Conservation (phyloP, 1,140 invertebrate species). For the Leptopilina clavipes region DNA sequence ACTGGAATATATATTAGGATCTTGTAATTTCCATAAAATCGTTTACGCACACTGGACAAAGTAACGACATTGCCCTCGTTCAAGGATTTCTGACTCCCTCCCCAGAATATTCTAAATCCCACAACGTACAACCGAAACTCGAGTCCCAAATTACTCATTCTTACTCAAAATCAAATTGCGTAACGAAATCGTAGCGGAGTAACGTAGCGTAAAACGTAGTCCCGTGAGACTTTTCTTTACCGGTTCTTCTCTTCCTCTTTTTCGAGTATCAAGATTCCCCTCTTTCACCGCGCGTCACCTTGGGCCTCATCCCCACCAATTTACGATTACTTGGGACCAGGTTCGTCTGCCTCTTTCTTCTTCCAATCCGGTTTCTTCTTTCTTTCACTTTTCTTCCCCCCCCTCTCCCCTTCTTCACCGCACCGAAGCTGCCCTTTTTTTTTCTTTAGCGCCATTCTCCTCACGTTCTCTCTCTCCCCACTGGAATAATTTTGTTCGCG, state of each 20-base stretch:
- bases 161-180: conserved; percentile 61
- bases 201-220: conserved; percentile 67
- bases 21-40: conserved; percentile 1
- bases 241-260: conserved; percentile 38
- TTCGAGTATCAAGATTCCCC: conserved; percentile 41
- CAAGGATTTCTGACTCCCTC: background rate
- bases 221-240: conserved; percentile 49
- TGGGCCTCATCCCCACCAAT: background rate
- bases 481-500: background rate
- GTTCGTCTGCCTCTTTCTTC: conserved; percentile 26
- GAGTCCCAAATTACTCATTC: conserved; percentile 56
- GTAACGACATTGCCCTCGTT: background rate
- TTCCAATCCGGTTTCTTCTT: conserved; percentile 34
- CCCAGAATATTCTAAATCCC: background rate
- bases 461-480: background rate
- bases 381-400: background rate
- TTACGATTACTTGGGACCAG: background rate
- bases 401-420: background rate
- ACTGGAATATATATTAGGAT: background rate
- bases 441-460: too few relatives aligned
- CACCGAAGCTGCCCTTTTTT: background rate
- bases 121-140: conserved; percentile 1
- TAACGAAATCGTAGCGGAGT: conserved; percentile 65
- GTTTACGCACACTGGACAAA: background rate
- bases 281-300: conserved; percentile 33